A percentile compares a stretch with the other conserved stretches of the same genome.
These are phyloP conservation scores for Rhizomys pruinosus DNA, from an alignment of 2,113 vertebrate species.

Conservation along the genomic window DNA sequence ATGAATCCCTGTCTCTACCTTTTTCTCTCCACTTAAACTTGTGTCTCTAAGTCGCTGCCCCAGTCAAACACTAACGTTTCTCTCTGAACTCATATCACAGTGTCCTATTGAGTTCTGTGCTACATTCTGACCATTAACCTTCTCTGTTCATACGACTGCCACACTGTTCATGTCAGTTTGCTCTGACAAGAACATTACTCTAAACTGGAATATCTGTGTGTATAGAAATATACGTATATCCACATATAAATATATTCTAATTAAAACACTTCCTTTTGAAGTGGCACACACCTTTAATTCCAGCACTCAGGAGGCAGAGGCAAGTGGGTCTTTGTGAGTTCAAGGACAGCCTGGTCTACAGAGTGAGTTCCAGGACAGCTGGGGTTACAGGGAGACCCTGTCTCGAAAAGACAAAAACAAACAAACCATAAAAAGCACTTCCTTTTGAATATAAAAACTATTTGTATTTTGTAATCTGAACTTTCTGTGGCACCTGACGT, in stretches of 20 bases:
- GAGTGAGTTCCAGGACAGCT: too few relatives aligned
- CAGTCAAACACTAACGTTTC: background rate
- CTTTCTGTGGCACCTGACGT: background rate
- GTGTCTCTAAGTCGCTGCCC: background rate
- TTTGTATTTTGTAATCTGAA: background rate
- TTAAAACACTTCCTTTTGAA: background rate
- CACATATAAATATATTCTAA: background rate
- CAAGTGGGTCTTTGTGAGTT: too few relatives aligned
- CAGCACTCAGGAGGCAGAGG: too few relatives aligned
- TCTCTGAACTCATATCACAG: background rate
- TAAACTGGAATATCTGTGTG: too few relatives aligned
- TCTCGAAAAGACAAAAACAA: too few relatives aligned
- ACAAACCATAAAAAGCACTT: too few relatives aligned
- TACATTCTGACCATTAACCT: background rate
- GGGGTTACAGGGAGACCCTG: too few relatives aligned
- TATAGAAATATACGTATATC: too few relatives aligned
- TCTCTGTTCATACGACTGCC: background rate
- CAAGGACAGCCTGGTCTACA: too few relatives aligned
- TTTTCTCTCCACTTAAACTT: background rate
- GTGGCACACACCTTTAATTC: too few relatives aligned
- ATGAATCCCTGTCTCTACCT: background rate
- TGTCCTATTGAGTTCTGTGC: too few relatives aligned
- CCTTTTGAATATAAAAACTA: too few relatives aligned
- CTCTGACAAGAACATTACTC: background rate
- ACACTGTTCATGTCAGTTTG: background rate